These are phyloP conservation scores for Lasioglossum albipes DNA, from an alignment of 1,140 invertebrate genomes.

Conservation along the genomic window DNA sequence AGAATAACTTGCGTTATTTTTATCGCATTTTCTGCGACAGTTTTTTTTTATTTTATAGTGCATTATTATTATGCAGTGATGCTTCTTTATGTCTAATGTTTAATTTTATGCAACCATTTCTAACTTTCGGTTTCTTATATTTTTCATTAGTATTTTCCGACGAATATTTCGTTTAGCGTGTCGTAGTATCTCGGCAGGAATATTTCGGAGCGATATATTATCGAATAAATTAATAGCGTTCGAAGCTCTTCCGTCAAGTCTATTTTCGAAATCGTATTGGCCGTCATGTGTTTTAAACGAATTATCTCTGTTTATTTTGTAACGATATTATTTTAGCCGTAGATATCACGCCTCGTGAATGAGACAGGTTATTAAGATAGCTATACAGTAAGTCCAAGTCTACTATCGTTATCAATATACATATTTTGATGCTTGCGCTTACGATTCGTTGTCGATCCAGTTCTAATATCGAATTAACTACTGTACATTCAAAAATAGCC, in stretches of 20 bases:
- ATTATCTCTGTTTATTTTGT: neutral
- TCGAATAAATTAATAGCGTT: neutral
- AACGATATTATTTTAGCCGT: neutral
- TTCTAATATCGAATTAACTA: neutral
- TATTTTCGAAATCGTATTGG: neutral
- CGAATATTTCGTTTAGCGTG: too few species aligned
- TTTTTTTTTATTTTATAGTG: too few species aligned
- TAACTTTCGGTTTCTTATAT: too few species aligned
- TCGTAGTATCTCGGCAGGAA: too few species aligned
- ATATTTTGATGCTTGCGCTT: neutral
- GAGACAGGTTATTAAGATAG: neutral
- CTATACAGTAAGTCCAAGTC: neutral
- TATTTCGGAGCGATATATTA: too few species aligned
- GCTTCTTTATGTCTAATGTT: too few species aligned
- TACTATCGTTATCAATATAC: conserved; percentile 22
- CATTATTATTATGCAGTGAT: too few species aligned
- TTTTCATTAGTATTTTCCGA: too few species aligned
- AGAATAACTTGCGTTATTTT: too few species aligned
- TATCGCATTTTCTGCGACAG: too few species aligned
- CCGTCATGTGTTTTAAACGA: neutral
- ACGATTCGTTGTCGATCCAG: neutral
- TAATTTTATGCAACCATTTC: too few species aligned
- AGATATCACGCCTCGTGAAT: neutral
- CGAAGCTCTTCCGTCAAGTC: neutral
- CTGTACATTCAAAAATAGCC: too few species aligned